Conservation (phyloP, 1,140 invertebrate genomes). For the Heliconius himera region DNA sequence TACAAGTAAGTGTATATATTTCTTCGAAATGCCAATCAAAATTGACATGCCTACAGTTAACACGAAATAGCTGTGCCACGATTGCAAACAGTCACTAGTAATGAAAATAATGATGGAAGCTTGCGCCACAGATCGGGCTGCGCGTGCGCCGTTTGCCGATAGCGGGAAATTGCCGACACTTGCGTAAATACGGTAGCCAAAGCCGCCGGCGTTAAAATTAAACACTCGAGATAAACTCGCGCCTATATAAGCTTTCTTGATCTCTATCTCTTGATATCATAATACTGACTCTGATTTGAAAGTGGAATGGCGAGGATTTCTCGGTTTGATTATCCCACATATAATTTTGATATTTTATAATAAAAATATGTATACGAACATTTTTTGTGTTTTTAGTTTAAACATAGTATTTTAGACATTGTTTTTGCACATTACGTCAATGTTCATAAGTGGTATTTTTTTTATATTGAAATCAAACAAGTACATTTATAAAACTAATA, state of each 20-base stretch:
- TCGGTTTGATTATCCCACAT: slow-evolving; percentile 9
- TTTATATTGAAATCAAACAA: too few species aligned
- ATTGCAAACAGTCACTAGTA: slow-evolving; percentile 54
- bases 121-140: slow-evolving; percentile 69
- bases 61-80: slow-evolving; percentile 50
- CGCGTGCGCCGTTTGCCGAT: slow-evolving; percentile 62
- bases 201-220: slow-evolving; percentile 41
- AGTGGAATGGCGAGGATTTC: slow-evolving; percentile 30
- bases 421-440: too few species aligned
- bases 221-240: slow-evolving; percentile 44
- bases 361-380: background rate
- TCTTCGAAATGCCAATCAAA: background rate
- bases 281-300: slow-evolving; percentile 31
- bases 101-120: slow-evolving; percentile 72
- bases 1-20: too few species aligned
- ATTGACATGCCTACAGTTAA: slow-evolving; percentile 26
- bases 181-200: slow-evolving; percentile 69
- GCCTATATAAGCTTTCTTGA: slow-evolving; percentile 44
- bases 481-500: background rate
- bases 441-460: too few species aligned
- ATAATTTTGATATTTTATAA: background rate
- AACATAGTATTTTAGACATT: too few species aligned
- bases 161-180: slow-evolving; percentile 64
- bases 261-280: slow-evolving; percentile 42
- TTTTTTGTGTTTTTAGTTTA: background rate